Base-by-base conservation (phyloP, 1,140 invertebrate genomes). In the Mamestra configurata region DNA sequence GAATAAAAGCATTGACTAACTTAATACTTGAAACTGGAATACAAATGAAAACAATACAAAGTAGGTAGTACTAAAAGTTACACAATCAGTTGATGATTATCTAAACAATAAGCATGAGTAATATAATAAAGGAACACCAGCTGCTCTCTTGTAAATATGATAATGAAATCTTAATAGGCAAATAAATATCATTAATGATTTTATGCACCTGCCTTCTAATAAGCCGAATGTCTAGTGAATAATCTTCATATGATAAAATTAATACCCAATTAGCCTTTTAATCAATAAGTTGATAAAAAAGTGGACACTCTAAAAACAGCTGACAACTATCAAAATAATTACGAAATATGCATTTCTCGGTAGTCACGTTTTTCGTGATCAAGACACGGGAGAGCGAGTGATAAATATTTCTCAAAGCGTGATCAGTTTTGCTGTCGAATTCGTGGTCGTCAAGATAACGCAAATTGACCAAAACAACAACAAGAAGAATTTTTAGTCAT, bases 101-200 rank as follows among this genome's bases (percentile, higher is more conserved):
- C 55, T 13, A 24, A 59, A 59, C 55, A 59, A 59, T 59, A 15
- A 49, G 43, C 43, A 49, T 49, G 43, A 49, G 43, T 49, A 49
- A 49, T 49, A n/a, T 49, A 49, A 49, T 49, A n/a, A 49, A 49
- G 15, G 13, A 49, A 49, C 4, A 46, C 6, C 13, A n/a, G 4
- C 43, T 4, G 43, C 8, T 10, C 13, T 49, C 3, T 49, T 15
- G 43, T n/a, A 49, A n/a, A 46, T 13, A 27, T 31, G 55, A 59
- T 59, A 24, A 24, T 59, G 55, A 27, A 59, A 59, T 59, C 22
- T 27, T 59, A 11, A 59, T 15, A 59, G 24, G 24, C 31, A 59
- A 59, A 31, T 11, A 6, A 57, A 20, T 31, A 57, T 20, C 4
- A 22, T 15, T 31, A 59, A 6, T 49, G 13, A n/a, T n/a, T n/a